phyloP scores from a whole-genome alignment of 2,888 invertebrate species.

The Thumatha senex region DNA sequence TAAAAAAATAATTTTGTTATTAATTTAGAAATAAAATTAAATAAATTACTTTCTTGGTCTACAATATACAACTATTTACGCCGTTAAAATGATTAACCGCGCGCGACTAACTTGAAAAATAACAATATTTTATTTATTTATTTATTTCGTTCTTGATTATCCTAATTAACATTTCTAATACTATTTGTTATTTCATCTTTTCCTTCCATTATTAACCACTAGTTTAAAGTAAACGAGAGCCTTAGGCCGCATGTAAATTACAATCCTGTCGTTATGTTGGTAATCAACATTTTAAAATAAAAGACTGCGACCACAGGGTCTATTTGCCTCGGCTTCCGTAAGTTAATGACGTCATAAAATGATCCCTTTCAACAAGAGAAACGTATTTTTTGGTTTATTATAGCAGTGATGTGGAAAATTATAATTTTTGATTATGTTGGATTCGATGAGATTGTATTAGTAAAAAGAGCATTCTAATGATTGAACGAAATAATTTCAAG shows the following conservation, averaged over 20 bases:
- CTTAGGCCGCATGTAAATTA: constrained; percentile 38
- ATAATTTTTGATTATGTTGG: constrained; percentile 53
- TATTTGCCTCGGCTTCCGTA: constrained; percentile 69
- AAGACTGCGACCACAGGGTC: constrained; percentile 62
- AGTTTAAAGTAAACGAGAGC: constrained; percentile 34
- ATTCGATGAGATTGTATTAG: background rate
- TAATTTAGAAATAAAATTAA: too few relatives aligned
- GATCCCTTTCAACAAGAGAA: constrained; percentile 58
- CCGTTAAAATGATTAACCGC: too few relatives aligned
- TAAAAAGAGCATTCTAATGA: too few relatives aligned
- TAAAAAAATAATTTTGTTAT: too few relatives aligned
- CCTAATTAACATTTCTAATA: constrained; percentile 5
- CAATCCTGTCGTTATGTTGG: constrained; percentile 40
- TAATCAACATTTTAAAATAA: constrained; percentile 68
- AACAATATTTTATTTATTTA: too few relatives aligned
- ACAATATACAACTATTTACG: too few relatives aligned
- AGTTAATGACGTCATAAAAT: constrained; percentile 79
- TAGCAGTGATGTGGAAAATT: constrained; percentile 69
- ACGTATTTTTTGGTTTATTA: constrained; percentile 53
- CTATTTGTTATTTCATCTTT: constrained; percentile 16
- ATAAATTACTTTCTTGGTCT: too few relatives aligned
- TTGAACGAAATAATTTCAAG: too few relatives aligned
- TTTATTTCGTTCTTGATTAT: too few relatives aligned
- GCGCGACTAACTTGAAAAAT: too few relatives aligned
- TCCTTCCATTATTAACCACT: constrained; percentile 26